Conservation (phyloP, 2,797 vertebrate genomes). For the Echiichthys vipera region DNA sequence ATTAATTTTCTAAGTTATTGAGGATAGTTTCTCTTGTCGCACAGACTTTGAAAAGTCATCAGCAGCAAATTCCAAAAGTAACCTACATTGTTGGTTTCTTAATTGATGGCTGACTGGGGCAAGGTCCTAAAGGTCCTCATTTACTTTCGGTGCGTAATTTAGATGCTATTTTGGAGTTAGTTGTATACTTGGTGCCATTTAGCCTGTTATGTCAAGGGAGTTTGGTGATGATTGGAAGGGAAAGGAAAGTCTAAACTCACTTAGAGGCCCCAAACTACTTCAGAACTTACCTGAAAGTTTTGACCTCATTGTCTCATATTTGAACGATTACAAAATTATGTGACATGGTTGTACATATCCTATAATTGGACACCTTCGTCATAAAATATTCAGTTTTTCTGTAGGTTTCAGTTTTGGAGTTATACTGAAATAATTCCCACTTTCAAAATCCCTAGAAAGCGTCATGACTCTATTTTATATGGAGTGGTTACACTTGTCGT, state of each 20-base stretch:
- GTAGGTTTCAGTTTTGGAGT: conserved; percentile 42
- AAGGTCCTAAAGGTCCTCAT: conserved; percentile 65
- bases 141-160: conserved; percentile 68
- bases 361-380: conserved; percentile 50
- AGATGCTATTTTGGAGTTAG: conserved; percentile 58
- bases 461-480: conserved; percentile 16
- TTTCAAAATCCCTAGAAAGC: conserved; percentile 55
- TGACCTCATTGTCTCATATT: conserved; percentile 36
- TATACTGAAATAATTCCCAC: conserved; percentile 29
- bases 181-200: conserved; percentile 60
- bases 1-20: conserved; percentile 64
- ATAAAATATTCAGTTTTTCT: conserved; percentile 40
- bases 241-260: conserved; percentile 41
- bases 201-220: conserved; percentile 55
- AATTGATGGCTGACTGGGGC: conserved; percentile 65
- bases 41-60: conserved; percentile 56
- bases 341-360: conserved; percentile 8
- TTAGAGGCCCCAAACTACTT: conserved; percentile 55
- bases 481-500: conserved; percentile 22
- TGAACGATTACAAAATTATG: conserved; percentile 48
- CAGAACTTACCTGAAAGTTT: conserved; percentile 61
- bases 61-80: conserved; percentile 62
- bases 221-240: conserved; percentile 29
- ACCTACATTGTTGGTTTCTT: conserved; percentile 59
- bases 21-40: conserved; percentile 45